A percentile compares a stretch with the other conserved stretches of the same genome.
Conservation (phyloP, 2,113 vertebrate species). For the Corapipo altera region DNA sequence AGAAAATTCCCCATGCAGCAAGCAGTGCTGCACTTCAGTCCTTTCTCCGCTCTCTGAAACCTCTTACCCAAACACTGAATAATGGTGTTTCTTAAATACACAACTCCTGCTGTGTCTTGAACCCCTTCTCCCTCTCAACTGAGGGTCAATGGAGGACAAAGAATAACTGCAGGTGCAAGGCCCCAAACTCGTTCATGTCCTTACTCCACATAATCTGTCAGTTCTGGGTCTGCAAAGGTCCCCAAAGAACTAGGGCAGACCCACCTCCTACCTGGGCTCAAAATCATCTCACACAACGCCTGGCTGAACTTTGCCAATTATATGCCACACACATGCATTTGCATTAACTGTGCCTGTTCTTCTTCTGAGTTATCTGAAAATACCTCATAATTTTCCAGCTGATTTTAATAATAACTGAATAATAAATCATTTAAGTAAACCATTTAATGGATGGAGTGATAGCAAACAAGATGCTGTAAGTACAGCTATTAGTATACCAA, state of each 20-base stretch:
- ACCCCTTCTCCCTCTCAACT: not conserved
- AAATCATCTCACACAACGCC: not conserved
- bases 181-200: not conserved
- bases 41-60: not conserved
- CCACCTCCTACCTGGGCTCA: not conserved
- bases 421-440: not conserved
- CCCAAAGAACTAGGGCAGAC: not conserved
- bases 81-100: not conserved
- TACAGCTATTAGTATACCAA: not conserved
- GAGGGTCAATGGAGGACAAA: not conserved
- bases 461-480: not conserved
- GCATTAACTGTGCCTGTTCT: not conserved
- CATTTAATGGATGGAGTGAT: not conserved
- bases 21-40: not conserved
- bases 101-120: not conserved
- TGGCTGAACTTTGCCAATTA: accelerated
- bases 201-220: not conserved
- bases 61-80: not conserved
- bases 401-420: not conserved
- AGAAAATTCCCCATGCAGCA: not conserved
- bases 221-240: not conserved
- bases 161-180: not conserved
- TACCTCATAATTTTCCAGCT: not conserved
- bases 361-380: not conserved
- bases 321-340: not conserved